A percentile compares a stretch with the other conserved stretches of the same genome.
Conservation (phyloP, 2,888 invertebrate genomes). For the Drosophila nigricruria region DNA sequence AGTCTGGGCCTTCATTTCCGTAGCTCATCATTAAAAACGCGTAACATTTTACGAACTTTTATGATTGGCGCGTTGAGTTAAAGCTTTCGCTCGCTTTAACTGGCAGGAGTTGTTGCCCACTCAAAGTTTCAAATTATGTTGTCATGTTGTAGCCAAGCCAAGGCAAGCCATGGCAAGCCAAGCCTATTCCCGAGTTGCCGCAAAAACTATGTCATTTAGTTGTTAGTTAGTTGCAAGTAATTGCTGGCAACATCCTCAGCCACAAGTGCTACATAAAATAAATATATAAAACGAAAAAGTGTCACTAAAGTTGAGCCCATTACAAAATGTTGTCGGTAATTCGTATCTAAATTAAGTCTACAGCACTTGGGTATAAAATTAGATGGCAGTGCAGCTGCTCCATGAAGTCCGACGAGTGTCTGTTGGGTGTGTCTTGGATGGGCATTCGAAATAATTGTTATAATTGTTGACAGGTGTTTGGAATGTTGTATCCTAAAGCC, state of each 20-base stretch:
- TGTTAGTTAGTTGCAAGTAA: constrained; percentile 54
- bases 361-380: constrained; percentile 21
- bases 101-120: constrained; percentile 11
- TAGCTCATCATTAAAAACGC: constrained; percentile 72
- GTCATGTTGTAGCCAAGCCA: constrained; percentile 56
- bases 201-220: constrained; percentile 66
- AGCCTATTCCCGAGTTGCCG: constrained; percentile 70
- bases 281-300: not conserved
- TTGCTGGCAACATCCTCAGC: constrained; percentile 37
- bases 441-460: not conserved
- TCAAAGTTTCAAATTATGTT: constrained; percentile 61
- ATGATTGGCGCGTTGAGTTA: constrained; percentile 55
- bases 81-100: constrained; percentile 52
- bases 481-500: constrained; percentile 18
- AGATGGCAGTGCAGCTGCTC: not conserved
- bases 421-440: constrained; percentile 34
- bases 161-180: constrained; percentile 42
- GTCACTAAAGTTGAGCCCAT: constrained; percentile 37
- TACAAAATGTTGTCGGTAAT: constrained; percentile 51
- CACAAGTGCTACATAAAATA: constrained; percentile 10
- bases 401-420: constrained; percentile 2
- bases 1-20: constrained; percentile 58
- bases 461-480: constrained; percentile 30
- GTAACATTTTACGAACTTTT: constrained; percentile 65
- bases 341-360: constrained; percentile 54